These are phyloP conservation scores for Epinephelus malabaricus DNA, from an alignment of 2,797 vertebrate genomes.

Conservation along the genomic window DNA sequence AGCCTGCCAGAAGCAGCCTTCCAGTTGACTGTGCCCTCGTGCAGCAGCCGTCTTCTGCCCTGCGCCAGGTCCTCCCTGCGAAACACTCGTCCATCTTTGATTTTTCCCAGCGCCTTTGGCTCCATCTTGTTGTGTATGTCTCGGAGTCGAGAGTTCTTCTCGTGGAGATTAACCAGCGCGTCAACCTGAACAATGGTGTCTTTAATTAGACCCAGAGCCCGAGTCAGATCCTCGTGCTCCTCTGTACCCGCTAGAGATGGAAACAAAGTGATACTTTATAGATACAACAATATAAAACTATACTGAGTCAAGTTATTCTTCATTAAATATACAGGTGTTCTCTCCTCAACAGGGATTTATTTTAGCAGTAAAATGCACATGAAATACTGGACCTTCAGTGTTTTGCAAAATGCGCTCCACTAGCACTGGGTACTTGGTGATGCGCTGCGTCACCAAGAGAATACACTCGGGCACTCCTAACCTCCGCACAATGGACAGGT, in stretches of 20 bases:
- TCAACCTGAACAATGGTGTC: constrained; percentile 92
- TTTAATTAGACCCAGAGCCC: constrained; percentile 91
- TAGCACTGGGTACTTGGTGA: constrained; percentile 97
- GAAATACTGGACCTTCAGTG: constrained; percentile 89
- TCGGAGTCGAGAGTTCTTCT: constrained; percentile 91
- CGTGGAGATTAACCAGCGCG: constrained; percentile 88
- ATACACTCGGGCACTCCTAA: constrained; percentile 94
- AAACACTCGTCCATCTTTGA: constrained; percentile 92
- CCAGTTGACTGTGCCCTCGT: constrained; percentile 92
- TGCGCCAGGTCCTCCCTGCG: constrained; percentile 90
- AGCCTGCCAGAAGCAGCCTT: constrained; percentile 94
- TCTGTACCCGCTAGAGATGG: constrained; percentile 86
- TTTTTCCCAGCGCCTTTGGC: constrained; percentile 90
- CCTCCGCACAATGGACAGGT: constrained; percentile 90
- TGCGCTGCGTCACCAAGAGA: constrained; percentile 96
- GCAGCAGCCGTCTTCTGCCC: constrained; percentile 84
- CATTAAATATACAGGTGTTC: background rate
- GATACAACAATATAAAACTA: background rate
- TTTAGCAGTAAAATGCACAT: background rate
- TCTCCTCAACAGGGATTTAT: background rate
- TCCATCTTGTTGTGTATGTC: constrained; percentile 93
- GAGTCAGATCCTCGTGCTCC: constrained; percentile 90
- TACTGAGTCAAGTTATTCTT: background rate
- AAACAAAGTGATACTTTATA: background rate
- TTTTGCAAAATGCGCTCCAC: constrained; percentile 95